Evolutionary conservation across 2,113 vertebrate genomes (phyloP), one percentile per base, ranked within the genome.

Genomic region (Ochotona curzoniae): DNA sequence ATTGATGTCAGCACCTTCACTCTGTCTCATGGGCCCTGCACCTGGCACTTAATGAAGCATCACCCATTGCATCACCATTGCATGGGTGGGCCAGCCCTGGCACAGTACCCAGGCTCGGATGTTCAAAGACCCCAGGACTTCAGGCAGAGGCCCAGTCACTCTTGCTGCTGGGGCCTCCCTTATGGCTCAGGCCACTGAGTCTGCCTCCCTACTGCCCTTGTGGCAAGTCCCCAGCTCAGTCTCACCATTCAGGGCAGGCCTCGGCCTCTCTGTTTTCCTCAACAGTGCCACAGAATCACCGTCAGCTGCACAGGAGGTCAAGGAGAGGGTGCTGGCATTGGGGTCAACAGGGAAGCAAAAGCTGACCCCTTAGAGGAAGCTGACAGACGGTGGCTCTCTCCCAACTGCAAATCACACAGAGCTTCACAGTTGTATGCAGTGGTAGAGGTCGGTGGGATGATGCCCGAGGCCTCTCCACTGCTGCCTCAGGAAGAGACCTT

Each of bases 1-100:
- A 73, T 21, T 28, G 26, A 51, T 44, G 17, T 44, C 28, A 30
- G 8, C 28, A 13, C 47, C 25, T 26, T 12, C 30, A 54, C 26
- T 38, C 18, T 47, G 18, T 18, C 47, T 26, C 44, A 47, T 0
- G 2, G 44, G 61, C 28, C 30, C 32, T 74, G 51, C 14, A 66
- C 63, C 44, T 21, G 8, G 12, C 35, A 30, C 0, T 2, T 2
- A 23, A 57, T 0, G 1, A 28, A 0, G 0, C 30, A 44, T 38
- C 30, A 35, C 32, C 63, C 73, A 30, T 1, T n/a, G n/a, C n/a
- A n/a, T n/a, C 38, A 44, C 38, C 6, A 6, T 44, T 44, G 38
- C 38, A 44, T 44, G 38, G 38, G 38, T 44, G 38, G 38, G 38
- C 38, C 38, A 44, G 38, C 38, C 38, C 38, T 44, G 38, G 38